Percentiles rank a stretch among this genome's conserved stretches.
These are phyloP conservation scores for Dryoscopus gambensis DNA, from an alignment of 2,113 vertebrate genomes.

Conservation along the genomic window DNA sequence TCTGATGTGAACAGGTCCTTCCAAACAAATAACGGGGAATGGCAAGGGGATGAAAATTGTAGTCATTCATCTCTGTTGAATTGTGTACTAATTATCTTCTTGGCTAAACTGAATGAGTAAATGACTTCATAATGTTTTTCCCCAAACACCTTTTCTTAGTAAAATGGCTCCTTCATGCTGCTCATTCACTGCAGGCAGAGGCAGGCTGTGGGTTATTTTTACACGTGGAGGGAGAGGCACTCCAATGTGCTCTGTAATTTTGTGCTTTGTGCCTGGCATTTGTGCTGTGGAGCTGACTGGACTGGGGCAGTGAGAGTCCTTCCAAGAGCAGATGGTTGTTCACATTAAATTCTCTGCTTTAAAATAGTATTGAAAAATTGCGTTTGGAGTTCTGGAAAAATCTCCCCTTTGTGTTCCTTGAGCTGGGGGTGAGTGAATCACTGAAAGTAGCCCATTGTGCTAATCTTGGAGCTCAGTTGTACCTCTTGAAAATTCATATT, in stretches of 20 bases:
- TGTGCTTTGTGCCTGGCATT: background rate
- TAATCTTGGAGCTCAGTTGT: background rate
- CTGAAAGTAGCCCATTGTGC: background rate
- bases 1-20: slow-evolving; percentile 20
- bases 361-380: background rate
- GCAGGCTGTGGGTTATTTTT: background rate
- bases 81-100: slow-evolving; percentile 47
- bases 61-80: slow-evolving; percentile 45
- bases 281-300: background rate
- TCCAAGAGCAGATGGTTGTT: slow-evolving; percentile 55
- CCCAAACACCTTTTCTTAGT: slow-evolving; percentile 31
- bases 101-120: slow-evolving; percentile 47
- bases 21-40: background rate
- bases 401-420: background rate
- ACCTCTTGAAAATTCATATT: background rate
- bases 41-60: background rate
- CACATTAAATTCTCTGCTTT: background rate
- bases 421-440: background rate
- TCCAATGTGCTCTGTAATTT: background rate
- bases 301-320: background rate
- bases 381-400: background rate
- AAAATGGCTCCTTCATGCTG: background rate
- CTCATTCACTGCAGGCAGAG: background rate
- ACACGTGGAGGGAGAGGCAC: background rate
- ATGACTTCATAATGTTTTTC: slow-evolving; percentile 24